Conservation (phyloP, 2,797 vertebrate genomes). For the Propithecus perrieri region DNA sequence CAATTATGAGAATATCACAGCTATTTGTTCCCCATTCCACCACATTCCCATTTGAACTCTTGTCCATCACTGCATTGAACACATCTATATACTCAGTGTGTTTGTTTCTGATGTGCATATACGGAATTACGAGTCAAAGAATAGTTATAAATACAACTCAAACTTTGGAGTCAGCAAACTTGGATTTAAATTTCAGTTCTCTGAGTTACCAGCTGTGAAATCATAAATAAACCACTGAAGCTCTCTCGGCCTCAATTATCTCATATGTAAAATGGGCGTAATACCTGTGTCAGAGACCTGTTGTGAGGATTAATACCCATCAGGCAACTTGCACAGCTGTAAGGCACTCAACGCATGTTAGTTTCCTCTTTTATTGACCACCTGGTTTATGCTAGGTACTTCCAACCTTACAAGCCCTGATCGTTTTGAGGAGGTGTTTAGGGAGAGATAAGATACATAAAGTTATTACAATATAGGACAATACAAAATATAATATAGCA, state of each 20-base stretch:
- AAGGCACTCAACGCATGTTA: neutral
- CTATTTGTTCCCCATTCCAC: neutral
- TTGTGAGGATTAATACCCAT: slow-evolving; percentile 5
- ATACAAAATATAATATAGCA: neutral
- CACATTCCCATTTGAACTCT: neutral
- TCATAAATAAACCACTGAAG: slow-evolving; percentile 1
- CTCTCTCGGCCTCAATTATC: neutral
- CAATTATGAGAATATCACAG: neutral
- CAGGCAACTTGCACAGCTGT: neutral
- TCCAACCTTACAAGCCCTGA: neutral
- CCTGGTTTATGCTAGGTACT: neutral
- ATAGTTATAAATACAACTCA: slow-evolving; percentile 46
- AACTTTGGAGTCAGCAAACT: neutral
- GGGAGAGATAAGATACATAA: neutral
- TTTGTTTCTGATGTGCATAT: neutral
- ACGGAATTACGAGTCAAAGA: neutral
- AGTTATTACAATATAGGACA: neutral
- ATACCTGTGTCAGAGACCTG: neutral
- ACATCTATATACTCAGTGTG: neutral
- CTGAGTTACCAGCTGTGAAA: neutral
- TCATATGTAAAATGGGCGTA: slow-evolving; percentile 18
- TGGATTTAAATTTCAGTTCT: neutral
- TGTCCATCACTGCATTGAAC: neutral
- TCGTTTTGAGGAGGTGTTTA: slow-evolving; percentile 29
- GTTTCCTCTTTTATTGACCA: neutral